Evolutionary conservation across 2,797 vertebrate species (phyloP).

Genomic region (Coccyzus lansbergi): DNA sequence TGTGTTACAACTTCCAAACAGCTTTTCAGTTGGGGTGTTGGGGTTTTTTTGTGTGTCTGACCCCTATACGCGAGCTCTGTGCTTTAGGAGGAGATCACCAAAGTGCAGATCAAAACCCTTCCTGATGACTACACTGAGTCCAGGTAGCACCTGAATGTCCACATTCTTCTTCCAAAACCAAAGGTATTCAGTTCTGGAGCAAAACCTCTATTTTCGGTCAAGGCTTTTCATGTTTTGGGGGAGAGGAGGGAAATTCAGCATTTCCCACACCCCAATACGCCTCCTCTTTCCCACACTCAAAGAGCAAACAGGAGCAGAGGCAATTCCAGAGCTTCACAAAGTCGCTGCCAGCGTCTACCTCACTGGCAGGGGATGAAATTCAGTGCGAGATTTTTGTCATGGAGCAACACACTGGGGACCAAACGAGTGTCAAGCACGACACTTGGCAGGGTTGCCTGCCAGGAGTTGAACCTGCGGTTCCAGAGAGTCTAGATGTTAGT

Average conservation of each 20-base stretch:
- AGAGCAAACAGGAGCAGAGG: background rate
- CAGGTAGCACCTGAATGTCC: background rate
- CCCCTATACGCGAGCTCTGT: accelerated
- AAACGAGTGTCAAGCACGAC: background rate
- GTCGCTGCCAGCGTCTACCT: background rate
- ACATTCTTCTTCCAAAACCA: background rate
- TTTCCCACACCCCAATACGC: too few species aligned
- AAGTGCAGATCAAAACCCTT: background rate
- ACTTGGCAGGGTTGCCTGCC: constrained; percentile 53
- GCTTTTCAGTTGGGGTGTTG: accelerated
- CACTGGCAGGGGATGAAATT: background rate
- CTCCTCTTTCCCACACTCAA: background rate
- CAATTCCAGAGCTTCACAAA: background rate
- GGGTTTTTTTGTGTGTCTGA: background rate
- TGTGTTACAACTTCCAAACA: background rate
- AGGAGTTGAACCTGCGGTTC: constrained; percentile 68
- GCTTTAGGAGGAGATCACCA: background rate
- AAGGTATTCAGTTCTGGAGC: background rate
- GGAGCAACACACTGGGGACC: background rate
- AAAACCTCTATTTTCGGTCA: background rate
- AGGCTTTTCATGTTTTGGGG: background rate
- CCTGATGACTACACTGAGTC: background rate
- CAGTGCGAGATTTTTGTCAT: background rate
- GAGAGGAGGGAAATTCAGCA: background rate
- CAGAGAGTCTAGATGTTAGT: constrained; percentile 63